These are phyloP conservation scores for Cosmia pyralina DNA, from an alignment of 2,888 invertebrate genomes.

Conservation along the genomic window DNA sequence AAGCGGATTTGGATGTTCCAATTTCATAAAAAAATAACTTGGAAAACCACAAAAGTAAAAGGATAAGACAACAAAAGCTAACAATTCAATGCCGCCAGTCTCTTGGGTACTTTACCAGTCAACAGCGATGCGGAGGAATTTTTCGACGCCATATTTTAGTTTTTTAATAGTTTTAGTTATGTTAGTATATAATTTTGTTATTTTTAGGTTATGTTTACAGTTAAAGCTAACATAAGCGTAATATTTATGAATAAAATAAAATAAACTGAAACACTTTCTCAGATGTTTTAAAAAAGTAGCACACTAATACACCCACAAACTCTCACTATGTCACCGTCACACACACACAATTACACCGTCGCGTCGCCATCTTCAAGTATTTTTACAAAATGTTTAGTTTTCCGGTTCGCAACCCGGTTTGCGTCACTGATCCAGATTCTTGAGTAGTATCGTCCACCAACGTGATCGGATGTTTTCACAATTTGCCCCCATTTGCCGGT, in stretches of 20 bases:
- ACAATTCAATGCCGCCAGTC: no score
- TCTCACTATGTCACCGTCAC: not conserved
- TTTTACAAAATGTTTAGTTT: conserved; percentile 54
- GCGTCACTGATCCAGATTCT: conserved; percentile 55
- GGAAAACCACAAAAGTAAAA: no score
- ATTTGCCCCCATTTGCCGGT: conserved; percentile 53
- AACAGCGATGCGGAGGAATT: no score
- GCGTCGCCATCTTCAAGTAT: conserved; percentile 31
- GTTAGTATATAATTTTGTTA: no score
- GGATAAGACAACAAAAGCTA: no score
- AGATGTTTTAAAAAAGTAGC: conserved; percentile 11
- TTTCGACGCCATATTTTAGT: no score
- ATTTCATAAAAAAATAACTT: no score
- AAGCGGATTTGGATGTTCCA: no score
- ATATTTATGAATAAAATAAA: conserved; percentile 15
- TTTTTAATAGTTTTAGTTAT: no score
- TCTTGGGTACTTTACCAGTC: no score
- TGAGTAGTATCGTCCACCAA: conserved; percentile 22
- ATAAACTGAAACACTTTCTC: conserved; percentile 5
- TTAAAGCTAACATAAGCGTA: not conserved
- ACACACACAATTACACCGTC: conserved; percentile 7
- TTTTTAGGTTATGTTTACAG: no score
- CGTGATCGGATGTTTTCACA: conserved; percentile 56
- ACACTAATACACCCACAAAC: conserved; percentile 10
- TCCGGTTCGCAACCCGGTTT: conserved; percentile 46